phyloP scores from a whole-genome alignment of 2,888 invertebrate genomes.

The Cryptocephalus moraei region DNA sequence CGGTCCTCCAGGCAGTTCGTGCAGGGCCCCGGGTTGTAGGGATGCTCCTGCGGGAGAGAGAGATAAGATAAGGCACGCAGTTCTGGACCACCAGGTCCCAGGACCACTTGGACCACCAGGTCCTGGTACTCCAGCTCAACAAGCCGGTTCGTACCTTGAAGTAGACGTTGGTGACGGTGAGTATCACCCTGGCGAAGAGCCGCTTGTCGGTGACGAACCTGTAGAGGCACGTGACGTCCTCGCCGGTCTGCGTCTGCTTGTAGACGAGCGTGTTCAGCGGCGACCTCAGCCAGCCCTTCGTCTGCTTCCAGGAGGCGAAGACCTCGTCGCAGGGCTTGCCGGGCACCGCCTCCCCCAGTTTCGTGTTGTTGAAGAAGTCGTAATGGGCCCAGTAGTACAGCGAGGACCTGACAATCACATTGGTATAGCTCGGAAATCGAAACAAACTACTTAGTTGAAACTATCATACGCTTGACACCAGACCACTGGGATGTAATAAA shows the following conservation, averaged over 20 bases:
- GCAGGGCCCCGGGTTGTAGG: constrained; percentile 69
- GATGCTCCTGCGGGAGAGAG: constrained; percentile 47
- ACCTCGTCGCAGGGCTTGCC: constrained; percentile 80
- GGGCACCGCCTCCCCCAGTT: constrained; percentile 71
- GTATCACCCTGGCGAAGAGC: constrained; percentile 69
- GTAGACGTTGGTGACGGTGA: constrained; percentile 66
- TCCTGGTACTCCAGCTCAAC: too few species aligned
- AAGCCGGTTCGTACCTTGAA: constrained; percentile 59
- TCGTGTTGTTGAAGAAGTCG: constrained; percentile 86
- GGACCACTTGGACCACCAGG: too few species aligned
- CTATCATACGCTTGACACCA: too few species aligned
- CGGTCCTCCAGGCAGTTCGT: constrained; percentile 80
- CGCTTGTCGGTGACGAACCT: constrained; percentile 75
- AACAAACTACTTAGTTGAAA: too few species aligned
- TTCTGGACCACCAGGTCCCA: too few species aligned
- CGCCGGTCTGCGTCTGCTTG: constrained; percentile 60
- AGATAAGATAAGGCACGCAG: too few species aligned
- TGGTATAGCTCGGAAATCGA: too few species aligned
- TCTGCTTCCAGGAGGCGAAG: constrained; percentile 74
- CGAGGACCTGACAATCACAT: constrained; percentile 51
- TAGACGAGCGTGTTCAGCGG: constrained; percentile 82
- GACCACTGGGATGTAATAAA: too few species aligned
- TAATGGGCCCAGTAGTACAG: constrained; percentile 92
- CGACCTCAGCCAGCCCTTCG: constrained; percentile 66
- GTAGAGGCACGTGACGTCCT: constrained; percentile 73